These are phyloP conservation scores for Chaenocephalus aceratus DNA, from an alignment of 2,113 vertebrate genomes.

Conservation along the genomic window DNA sequence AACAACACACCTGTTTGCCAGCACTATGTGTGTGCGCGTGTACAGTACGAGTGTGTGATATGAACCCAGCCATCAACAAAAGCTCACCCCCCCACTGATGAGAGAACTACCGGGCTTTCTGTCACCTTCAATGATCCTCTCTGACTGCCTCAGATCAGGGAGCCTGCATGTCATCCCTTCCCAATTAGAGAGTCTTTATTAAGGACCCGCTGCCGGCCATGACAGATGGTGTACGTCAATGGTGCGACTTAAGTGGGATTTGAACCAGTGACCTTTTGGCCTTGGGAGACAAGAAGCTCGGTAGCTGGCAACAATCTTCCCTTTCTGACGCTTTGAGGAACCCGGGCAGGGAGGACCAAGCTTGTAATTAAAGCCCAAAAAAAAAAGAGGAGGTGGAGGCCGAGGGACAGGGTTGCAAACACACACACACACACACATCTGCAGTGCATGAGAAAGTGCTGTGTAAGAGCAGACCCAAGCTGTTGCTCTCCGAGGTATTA, in stretches of 20 bases:
- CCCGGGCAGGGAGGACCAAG: slow-evolving; percentile 25
- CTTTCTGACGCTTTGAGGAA: slow-evolving; percentile 50
- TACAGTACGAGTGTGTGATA: slow-evolving; percentile 1
- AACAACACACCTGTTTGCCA: slow-evolving; percentile 43
- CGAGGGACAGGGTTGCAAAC: slow-evolving; percentile 11
- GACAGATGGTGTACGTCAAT: slow-evolving; percentile 80
- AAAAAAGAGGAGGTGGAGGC: neutral
- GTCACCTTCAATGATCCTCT: slow-evolving; percentile 72
- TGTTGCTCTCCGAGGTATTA: slow-evolving; percentile 50
- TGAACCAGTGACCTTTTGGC: slow-evolving; percentile 75
- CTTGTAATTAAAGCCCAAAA: slow-evolving; percentile 59
- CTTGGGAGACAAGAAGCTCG: slow-evolving; percentile 29
- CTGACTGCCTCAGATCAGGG: slow-evolving; percentile 64
- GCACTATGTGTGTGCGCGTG: neutral
- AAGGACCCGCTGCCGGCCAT: slow-evolving; percentile 56
- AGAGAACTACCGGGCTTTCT: slow-evolving; percentile 36
- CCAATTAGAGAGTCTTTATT: slow-evolving; percentile 79
- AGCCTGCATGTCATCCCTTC: slow-evolving; percentile 78
- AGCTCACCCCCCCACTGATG: neutral
- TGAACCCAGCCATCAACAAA: slow-evolving; percentile 40
- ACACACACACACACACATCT: slow-evolving; percentile 22
- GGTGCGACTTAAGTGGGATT: slow-evolving; percentile 76
- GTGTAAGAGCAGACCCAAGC: slow-evolving; percentile 57
- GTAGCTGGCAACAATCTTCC: slow-evolving; percentile 58
- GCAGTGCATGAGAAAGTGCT: slow-evolving; percentile 43